phyloP scores from a whole-genome alignment of 1,140 invertebrate species.

The Rhopalosiphum maidis region DNA sequence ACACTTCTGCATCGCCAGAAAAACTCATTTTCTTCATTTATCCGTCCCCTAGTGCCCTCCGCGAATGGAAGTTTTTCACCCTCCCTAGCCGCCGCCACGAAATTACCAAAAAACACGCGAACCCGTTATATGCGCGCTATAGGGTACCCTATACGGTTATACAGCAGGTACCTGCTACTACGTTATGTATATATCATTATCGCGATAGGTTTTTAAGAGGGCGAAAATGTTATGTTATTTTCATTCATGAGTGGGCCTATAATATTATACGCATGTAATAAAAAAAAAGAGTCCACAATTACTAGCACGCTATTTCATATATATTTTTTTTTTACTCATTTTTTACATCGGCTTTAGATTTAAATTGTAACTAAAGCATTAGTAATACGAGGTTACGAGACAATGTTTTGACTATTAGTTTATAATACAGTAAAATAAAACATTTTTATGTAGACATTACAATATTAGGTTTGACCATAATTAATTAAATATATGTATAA shows the following conservation, averaged over 20 bases:
- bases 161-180: not conserved
- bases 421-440: not conserved
- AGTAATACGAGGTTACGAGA: not conserved
- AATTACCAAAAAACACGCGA: constrained; percentile 47
- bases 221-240: constrained; percentile 36
- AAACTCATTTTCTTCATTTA: constrained; percentile 19
- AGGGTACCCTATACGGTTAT: not conserved
- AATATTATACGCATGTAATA: not conserved
- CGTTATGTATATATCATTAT: constrained; percentile 14
- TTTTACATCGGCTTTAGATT: constrained; percentile 18
- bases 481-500: not conserved
- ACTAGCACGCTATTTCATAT: not conserved
- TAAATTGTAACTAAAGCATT: not conserved
- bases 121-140: not conserved
- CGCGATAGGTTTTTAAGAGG: constrained; percentile 38
- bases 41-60: not conserved
- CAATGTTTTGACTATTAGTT: not conserved
- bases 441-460: not conserved
- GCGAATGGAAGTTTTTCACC: not conserved
- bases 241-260: constrained; percentile 19
- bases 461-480: not conserved
- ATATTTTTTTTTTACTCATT: not conserved
- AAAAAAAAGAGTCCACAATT: not conserved
- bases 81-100: not conserved
- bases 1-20: not conserved